Conservation (phyloP, 2,888 invertebrate species). For the Dexiosoma caninum region DNA sequence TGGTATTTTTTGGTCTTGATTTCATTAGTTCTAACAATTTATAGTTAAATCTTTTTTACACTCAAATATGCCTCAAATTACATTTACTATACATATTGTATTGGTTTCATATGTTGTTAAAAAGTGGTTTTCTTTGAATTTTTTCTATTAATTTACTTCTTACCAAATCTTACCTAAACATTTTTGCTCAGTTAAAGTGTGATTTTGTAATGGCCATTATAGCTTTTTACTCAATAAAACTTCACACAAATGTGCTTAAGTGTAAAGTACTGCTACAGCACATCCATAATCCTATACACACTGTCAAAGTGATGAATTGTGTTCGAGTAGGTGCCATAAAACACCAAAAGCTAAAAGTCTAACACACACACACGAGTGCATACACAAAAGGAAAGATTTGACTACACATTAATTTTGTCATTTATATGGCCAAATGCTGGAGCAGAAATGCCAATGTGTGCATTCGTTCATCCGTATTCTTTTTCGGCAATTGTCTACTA, state of each 20-base stretch:
- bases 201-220: slow-evolving; percentile 12
- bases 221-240: slow-evolving; percentile 52
- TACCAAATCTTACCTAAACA: no score
- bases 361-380: slow-evolving; percentile 13
- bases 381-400: slow-evolving; percentile 6
- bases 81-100: no score
- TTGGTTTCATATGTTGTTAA: no score
- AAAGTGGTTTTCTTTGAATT: not conserved
- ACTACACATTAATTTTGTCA: slow-evolving; percentile 30
- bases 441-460: not conserved
- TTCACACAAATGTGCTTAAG: slow-evolving; percentile 41
- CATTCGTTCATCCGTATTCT: slow-evolving; percentile 3
- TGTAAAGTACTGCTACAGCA: not conserved
- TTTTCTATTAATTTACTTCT: not conserved
- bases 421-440: not conserved
- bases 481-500: slow-evolving; percentile 52
- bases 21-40: no score
- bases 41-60: no score
- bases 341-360: slow-evolving; percentile 53
- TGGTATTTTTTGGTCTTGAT: no score
- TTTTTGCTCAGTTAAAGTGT: no score
- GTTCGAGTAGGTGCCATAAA: slow-evolving; percentile 42
- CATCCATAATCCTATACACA: not conserved
- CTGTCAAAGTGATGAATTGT: slow-evolving; percentile 16
- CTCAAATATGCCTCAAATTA: no score